These are phyloP conservation scores for Geophilus truncorum DNA, from an alignment of 2,888 invertebrate genomes.

Conservation along the genomic window DNA sequence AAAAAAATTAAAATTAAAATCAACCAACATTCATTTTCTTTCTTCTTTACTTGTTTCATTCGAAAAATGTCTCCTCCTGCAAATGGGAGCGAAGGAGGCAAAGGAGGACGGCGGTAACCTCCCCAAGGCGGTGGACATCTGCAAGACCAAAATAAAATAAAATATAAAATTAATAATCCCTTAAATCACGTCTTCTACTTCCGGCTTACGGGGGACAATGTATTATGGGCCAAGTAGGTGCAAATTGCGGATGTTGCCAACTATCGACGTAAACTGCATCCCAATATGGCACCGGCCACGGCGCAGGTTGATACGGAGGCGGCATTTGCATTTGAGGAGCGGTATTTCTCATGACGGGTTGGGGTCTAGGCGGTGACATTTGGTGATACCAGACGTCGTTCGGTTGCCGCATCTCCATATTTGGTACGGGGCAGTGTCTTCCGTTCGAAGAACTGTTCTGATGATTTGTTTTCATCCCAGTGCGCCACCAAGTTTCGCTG, in stretches of 20 bases:
- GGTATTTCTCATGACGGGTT: background rate
- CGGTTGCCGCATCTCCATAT: background rate
- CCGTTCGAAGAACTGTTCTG: background rate
- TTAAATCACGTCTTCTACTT: background rate
- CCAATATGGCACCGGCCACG: background rate
- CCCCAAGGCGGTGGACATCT: background rate
- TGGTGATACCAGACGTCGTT: background rate
- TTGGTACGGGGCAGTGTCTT: background rate
- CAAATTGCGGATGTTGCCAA: background rate
- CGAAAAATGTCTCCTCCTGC: conserved; percentile 1
- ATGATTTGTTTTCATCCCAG: background rate
- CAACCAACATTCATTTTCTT: no score
- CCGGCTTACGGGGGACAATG: background rate
- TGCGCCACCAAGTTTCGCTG: conserved; percentile 28
- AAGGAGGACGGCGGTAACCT: background rate
- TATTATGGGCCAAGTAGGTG: background rate
- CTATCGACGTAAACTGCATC: background rate
- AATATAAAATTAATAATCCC: background rate
- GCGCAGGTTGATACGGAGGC: background rate
- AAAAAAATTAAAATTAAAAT: background rate
- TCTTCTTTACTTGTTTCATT: conserved; percentile 7
- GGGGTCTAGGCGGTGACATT: background rate
- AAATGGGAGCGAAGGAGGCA: background rate
- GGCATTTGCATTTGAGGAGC: background rate
- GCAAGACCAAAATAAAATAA: background rate